Evolutionary conservation across 2,888 invertebrate species (phyloP), one percentile per base, ranked within the genome.

Genomic region (Cabera pusaria): DNA sequence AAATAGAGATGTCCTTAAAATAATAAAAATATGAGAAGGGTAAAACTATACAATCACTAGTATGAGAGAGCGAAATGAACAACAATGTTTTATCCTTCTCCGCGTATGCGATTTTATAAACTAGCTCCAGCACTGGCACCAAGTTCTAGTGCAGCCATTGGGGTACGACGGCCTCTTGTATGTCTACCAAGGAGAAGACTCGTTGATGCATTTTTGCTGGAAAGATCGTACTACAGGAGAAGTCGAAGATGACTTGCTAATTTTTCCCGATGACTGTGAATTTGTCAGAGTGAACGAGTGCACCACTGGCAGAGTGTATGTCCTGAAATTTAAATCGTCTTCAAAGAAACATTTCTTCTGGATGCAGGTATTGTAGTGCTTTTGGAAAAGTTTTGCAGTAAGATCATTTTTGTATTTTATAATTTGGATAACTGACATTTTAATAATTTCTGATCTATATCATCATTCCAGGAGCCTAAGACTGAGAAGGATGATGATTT

Each of bases 141-240:
- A n/a, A n/a, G n/a, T n/a, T n/a, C n/a, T 96, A 95, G 97, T 98
- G 2, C 93, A 95, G 75, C 96, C 98, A 1, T 98, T 98, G 74
- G 96, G 96, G 56, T 93, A 98, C 63, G 99, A 99, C 88, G 99
- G 99, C 2, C 89, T 96, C 12, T 91, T 99, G 6, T 99, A 98
- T 73, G 93, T 99, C 36, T 96, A 97, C 72, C 99, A 99, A 78
- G 96, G 97, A 32, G 98, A 98, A 58, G 99, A 99, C 81, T 96
- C 97, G 0, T 56, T 99, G 38, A 98, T 99, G 95, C 99, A 99
- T 85, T 98, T 99, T 74, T 99, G 99, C 80, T 99, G 99, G 99
- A 99, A 99, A 86, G 99, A 99, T 85, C 93, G 99, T 26, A 94
- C 95, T 23, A 93, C 95, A 24, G 97, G 98, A 32, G 93, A 94